Evolutionary conservation across 2,888 invertebrate genomes (phyloP), one percentile per base, ranked within the genome.

Genomic region (Tenthredo scrophulariae): DNA sequence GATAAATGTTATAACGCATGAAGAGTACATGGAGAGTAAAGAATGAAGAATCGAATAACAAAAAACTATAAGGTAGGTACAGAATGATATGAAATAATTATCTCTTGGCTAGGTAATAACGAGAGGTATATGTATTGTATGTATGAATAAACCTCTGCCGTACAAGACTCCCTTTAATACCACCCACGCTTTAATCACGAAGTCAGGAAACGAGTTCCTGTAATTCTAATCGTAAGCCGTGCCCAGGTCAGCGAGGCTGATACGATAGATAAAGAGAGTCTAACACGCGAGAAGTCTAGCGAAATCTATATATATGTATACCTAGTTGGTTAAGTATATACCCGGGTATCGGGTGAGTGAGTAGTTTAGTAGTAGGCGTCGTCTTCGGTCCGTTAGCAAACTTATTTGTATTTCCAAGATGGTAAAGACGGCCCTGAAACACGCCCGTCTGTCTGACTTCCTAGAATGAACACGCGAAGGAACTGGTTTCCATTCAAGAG

Each of bases 401-500:
- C 80, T 62, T 37, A 29, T 62, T 58, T 50, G 80, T 33, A 54
- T 29, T 77, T 9, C 18, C n/a, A 77, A 18, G 80, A 80, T 80
- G 62, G 33, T 58, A 18, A 50, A 10, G 37, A 40, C 80, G 62
- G 80, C 37, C 80, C 33, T 58, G 40, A 62, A 58, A 58, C 54
- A 15, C 54, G 77, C 62, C 62, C 62, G 80, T 80, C 80, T 80
- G 40, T 40, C 58, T 26, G 80, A 80, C 58, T 84, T 84, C 84
- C 77, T 43, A 84, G 84, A 79, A 84, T 65, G 84, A 77, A 46
- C 79, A 67, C 26, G 67, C 70, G 54, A 40, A 67, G 84, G 84
- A 90, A 90, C 90, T 89, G 86, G 88, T 89, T 91, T 87, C 77
- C 88, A 89, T 87, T 86, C 87, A 86, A 85, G 80, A 83, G 43